A percentile compares a stretch with the other conserved stretches of the same genome.
These are phyloP conservation scores for Corythornis vintsioides DNA, from an alignment of 2,113 vertebrate species.

Conservation along the genomic window DNA sequence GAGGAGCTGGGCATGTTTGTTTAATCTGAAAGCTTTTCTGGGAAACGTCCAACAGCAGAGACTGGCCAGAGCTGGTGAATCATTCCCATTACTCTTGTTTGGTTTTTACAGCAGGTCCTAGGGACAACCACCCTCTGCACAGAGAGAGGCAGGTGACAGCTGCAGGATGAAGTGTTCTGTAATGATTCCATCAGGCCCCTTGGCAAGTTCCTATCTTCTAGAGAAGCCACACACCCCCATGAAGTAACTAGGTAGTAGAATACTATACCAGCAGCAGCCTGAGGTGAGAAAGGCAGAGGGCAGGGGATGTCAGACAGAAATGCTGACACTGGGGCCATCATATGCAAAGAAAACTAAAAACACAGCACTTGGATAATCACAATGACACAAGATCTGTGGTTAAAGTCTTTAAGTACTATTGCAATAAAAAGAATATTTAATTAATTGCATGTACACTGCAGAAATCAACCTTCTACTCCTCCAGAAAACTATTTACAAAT, in stretches of 20 bases:
- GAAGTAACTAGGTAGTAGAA: not conserved
- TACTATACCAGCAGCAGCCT: not conserved
- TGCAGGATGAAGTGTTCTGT: not conserved
- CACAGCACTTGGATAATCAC: not conserved
- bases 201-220: not conserved
- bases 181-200: not conserved
- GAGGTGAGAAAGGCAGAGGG: not conserved
- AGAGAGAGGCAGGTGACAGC: not conserved
- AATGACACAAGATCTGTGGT: not conserved
- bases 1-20: not conserved
- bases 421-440: not conserved
- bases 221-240: not conserved
- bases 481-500: not conserved
- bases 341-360: not conserved
- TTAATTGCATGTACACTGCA: not conserved
- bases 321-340: not conserved
- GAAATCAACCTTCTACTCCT: not conserved
- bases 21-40: slow-evolving; percentile 57
- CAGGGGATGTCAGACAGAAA: not conserved
- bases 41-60: slow-evolving; percentile 9
- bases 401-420: not conserved
- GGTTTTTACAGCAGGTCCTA: not conserved
- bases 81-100: not conserved
- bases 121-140: not conserved
- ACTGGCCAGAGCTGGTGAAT: not conserved